Evolutionary conservation across 1,140 invertebrate species (phyloP).

Genomic region (Caenorhabditis remanei): DNA sequence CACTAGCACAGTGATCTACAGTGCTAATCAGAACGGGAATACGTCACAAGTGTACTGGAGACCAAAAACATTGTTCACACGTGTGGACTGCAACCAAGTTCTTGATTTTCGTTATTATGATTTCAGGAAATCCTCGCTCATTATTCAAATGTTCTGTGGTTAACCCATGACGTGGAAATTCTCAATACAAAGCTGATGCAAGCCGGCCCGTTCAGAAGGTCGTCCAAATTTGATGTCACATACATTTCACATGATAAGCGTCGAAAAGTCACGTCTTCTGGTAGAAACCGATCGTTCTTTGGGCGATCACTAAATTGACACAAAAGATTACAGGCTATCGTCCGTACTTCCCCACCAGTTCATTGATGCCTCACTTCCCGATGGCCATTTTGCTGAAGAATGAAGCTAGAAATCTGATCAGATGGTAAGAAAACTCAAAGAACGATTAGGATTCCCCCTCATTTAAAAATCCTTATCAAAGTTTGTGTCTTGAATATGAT

Average conservation of each 20-base stretch:
- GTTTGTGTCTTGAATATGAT: neutral
- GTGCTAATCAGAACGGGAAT: slow-evolving; percentile 19
- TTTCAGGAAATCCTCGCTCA: slow-evolving; percentile 30
- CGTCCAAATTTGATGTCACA: slow-evolving; percentile 16
- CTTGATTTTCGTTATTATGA: neutral
- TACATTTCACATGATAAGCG: slow-evolving; percentile 48
- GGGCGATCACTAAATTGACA: slow-evolving; percentile 29
- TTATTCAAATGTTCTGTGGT: slow-evolving; percentile 24
- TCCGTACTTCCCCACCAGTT: slow-evolving; percentile 53
- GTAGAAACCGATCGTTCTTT: slow-evolving; percentile 36
- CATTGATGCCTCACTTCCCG: slow-evolving; percentile 54
- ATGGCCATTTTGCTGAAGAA: slow-evolving; percentile 38
- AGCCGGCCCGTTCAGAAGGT: slow-evolving; percentile 40
- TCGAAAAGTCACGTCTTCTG: slow-evolving; percentile 54
- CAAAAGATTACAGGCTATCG: slow-evolving; percentile 28
- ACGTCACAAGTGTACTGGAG: slow-evolving; percentile 49
- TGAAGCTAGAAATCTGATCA: slow-evolving; percentile 41
- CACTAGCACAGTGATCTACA: slow-evolving; percentile 48
- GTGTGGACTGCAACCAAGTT: neutral
- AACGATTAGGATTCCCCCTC: slow-evolving; percentile 14
- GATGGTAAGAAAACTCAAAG: slow-evolving; percentile 29
- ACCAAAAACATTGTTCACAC: slow-evolving; percentile 18
- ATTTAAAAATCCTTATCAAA: neutral
- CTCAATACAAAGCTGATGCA: slow-evolving; percentile 44
- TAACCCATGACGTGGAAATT: slow-evolving; percentile 44